Percentiles rank a stretch among this genome's conserved stretches.
phyloP scores from a whole-genome alignment of 2,113 vertebrate genomes.

The Dipodomys ordii region DNA sequence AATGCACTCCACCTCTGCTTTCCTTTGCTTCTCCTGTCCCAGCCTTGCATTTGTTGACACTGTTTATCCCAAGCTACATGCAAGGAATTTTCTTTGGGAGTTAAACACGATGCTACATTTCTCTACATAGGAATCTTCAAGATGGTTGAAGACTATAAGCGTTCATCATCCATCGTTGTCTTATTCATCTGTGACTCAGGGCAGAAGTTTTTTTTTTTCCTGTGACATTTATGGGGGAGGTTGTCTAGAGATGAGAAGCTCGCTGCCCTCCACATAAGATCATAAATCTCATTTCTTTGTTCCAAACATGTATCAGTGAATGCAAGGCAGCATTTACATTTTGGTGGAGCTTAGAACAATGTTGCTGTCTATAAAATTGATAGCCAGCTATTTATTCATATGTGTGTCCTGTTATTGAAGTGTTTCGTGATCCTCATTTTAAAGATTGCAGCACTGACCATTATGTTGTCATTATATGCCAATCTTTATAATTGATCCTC shows the following conservation, averaged over 20 bases:
- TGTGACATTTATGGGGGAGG: neutral
- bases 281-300: neutral
- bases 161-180: neutral
- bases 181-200: neutral
- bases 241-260: neutral
- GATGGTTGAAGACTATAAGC: neutral
- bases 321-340: neutral
- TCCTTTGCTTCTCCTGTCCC: neutral
- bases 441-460: neutral
- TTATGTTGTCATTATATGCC: neutral
- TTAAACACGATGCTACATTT: fast-evolving
- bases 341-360: neutral
- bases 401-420: neutral
- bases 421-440: neutral
- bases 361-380: neutral
- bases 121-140: neutral
- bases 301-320: neutral
- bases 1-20: neutral
- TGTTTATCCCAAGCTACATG: neutral
- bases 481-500: neutral
- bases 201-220: neutral
- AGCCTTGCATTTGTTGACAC: neutral
- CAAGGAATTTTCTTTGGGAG: neutral
- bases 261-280: neutral
- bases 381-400: neutral